Conservation (phyloP, 2,113 vertebrate genomes). For the Hylia prasina region DNA sequence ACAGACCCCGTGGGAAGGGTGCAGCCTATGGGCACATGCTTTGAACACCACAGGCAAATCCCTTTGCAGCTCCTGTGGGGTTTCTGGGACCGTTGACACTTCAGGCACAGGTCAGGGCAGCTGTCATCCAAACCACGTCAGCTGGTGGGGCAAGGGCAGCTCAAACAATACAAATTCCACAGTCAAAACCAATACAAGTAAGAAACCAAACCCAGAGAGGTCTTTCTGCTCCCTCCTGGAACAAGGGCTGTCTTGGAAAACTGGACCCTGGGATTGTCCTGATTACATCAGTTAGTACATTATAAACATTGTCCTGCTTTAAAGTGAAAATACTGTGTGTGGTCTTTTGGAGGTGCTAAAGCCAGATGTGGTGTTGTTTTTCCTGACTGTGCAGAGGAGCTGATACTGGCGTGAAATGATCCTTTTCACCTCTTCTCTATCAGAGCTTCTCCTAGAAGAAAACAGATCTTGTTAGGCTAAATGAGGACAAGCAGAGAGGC, state of each 20-base stretch:
- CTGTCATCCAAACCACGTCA: neutral
- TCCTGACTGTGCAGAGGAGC: slow-evolving; percentile 16
- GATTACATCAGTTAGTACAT: slow-evolving; percentile 8
- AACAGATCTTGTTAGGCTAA: neutral
- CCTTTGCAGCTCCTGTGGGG: neutral
- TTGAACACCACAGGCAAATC: neutral
- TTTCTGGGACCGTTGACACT: neutral
- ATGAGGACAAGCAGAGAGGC: neutral
- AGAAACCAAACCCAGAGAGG: slow-evolving; percentile 43
- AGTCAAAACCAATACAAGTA: slow-evolving; percentile 25
- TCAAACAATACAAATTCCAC: slow-evolving; percentile 21
- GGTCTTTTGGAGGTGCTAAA: slow-evolving; percentile 50
- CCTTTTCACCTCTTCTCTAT: slow-evolving; percentile 53
- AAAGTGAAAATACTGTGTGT: slow-evolving; percentile 63
- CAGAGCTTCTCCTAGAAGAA: slow-evolving; percentile 77
- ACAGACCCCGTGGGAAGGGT: neutral
- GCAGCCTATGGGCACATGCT: neutral
- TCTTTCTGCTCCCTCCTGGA: slow-evolving; percentile 19
- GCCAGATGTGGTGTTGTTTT: slow-evolving; percentile 2
- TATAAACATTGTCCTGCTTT: slow-evolving; percentile 66
- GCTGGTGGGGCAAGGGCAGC: neutral
- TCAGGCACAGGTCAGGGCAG: neutral
- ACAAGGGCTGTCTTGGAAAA: slow-evolving; percentile 11
- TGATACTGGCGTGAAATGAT: slow-evolving; percentile 4
- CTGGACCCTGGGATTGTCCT: slow-evolving; percentile 50